These are phyloP conservation scores for Melangyna quadrimaculata DNA, from an alignment of 2,888 invertebrate species.

Conservation along the genomic window DNA sequence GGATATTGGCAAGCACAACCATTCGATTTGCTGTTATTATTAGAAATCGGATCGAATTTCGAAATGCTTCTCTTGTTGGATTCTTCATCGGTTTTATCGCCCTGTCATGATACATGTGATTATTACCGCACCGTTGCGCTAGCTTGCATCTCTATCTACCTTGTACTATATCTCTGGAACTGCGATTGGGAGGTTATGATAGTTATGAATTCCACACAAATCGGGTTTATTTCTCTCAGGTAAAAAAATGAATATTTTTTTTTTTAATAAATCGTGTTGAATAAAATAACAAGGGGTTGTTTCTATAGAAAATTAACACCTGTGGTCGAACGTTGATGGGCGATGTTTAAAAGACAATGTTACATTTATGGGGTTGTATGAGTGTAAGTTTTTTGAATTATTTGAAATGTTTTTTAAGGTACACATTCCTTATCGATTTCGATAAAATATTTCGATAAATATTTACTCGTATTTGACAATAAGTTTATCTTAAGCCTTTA, in stretches of 20 bases:
- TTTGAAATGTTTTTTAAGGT: background rate
- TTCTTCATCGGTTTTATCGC: conserved; percentile 48
- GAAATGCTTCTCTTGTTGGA: conserved; percentile 44
- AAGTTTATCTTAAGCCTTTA: too few relatives aligned
- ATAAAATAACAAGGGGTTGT: conserved; percentile 19
- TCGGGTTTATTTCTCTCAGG: conserved; percentile 18
- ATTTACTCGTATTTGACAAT: too few relatives aligned
- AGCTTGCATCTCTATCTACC: conserved; percentile 34
- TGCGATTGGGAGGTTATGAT: conserved; percentile 17
- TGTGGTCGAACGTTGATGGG: conserved; percentile 5
- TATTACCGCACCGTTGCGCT: conserved; percentile 61
- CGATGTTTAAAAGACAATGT: background rate
- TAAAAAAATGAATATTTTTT: background rate
- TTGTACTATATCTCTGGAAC: conserved; percentile 10
- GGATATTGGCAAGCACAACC: conserved; percentile 31
- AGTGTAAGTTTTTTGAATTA: background rate
- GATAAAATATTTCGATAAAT: too few relatives aligned
- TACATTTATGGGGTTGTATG: background rate
- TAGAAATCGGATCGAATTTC: conserved; percentile 67
- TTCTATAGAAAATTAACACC: conserved; percentile 33
- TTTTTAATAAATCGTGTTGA: conserved; percentile 13
- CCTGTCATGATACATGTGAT: conserved; percentile 57
- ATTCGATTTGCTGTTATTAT: conserved; percentile 67
- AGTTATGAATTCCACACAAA: conserved; percentile 22
- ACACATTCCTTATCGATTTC: background rate